phyloP scores from a whole-genome alignment of 1,140 invertebrate species.

The Nasonia vitripennis region DNA sequence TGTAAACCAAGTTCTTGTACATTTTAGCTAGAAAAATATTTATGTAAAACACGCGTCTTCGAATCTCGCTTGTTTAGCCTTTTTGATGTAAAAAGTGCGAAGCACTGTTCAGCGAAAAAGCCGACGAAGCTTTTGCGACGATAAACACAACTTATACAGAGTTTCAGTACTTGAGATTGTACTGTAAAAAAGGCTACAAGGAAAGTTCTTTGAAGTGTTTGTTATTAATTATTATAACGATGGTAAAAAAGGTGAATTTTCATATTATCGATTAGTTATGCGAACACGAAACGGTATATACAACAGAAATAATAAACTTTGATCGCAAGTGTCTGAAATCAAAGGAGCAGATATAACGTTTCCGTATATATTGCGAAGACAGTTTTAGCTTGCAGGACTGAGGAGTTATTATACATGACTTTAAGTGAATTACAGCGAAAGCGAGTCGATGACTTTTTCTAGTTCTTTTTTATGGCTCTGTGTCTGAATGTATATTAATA shows the following conservation, averaged over 20 bases:
- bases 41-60: constrained; percentile 48
- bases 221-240: constrained; percentile 31
- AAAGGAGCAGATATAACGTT: constrained; percentile 18
- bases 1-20: constrained; percentile 52
- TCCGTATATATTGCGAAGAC: constrained; percentile 29
- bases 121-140: not conserved
- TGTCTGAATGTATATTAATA: constrained; percentile 59
- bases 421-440: constrained; percentile 48
- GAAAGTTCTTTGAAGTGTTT: constrained; percentile 41
- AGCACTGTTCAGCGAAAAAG: not conserved
- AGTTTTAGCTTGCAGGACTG: constrained; percentile 54
- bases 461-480: constrained; percentile 56
- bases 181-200: constrained; percentile 34
- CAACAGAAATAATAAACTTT: constrained; percentile 31
- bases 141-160: constrained; percentile 4
- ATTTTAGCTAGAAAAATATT: constrained; percentile 56
- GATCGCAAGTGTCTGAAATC: constrained; percentile 36
- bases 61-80: constrained; percentile 49
- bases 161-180: constrained; percentile 5
- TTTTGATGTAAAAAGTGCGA: constrained; percentile 18
- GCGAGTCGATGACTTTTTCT: constrained; percentile 53
- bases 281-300: constrained; percentile 5
- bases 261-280: constrained; percentile 33
- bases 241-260: constrained; percentile 8
- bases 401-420: constrained; percentile 52